Conservation (phyloP, 2,797 vertebrate genomes). For the Synaphobranchus kaupii region DNA sequence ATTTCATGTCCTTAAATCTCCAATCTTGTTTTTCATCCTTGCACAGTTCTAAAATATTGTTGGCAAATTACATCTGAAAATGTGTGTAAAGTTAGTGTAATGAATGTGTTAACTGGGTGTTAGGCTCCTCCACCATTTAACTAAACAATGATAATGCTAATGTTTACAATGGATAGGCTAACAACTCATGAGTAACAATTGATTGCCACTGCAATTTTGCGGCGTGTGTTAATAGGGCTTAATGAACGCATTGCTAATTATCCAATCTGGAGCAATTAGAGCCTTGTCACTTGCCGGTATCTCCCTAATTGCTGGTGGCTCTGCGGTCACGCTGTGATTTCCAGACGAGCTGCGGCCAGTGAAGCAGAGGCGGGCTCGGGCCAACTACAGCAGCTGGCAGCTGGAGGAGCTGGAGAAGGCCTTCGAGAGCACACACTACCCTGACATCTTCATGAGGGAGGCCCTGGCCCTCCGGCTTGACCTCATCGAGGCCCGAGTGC, state of each 20-base stretch:
- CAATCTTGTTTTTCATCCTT: slow-evolving; percentile 3
- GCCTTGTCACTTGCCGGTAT: slow-evolving; percentile 20
- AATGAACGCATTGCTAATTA: slow-evolving; percentile 37
- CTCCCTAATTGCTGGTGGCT: slow-evolving; percentile 30
- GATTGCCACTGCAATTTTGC: slow-evolving; percentile 24
- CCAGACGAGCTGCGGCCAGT: slow-evolving; percentile 83
- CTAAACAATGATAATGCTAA: slow-evolving; percentile 9
- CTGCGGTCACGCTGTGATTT: slow-evolving; percentile 58
- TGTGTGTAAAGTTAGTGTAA: not conserved
- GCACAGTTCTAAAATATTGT: slow-evolving; percentile 13
- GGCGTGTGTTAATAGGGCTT: slow-evolving; percentile 32
- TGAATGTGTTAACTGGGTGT: not conserved
- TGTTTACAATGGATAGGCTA: slow-evolving; percentile 12
- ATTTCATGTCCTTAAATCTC: not conserved
- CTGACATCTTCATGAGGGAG: slow-evolving; percentile 84
- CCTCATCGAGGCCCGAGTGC: slow-evolving; percentile 82
- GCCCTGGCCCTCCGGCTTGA: slow-evolving; percentile 82
- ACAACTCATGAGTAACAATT: slow-evolving; percentile 33
- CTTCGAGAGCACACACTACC: slow-evolving; percentile 82
- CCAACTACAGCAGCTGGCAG: slow-evolving; percentile 89
- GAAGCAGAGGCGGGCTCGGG: slow-evolving; percentile 82
- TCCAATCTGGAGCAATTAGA: slow-evolving; percentile 36
- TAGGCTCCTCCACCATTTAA: not conserved
- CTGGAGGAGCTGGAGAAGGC: slow-evolving; percentile 85
- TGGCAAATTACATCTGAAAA: not conserved